These are phyloP conservation scores for Lomographa bimaculata DNA, from an alignment of 2,888 invertebrate genomes.

Conservation along the genomic window DNA sequence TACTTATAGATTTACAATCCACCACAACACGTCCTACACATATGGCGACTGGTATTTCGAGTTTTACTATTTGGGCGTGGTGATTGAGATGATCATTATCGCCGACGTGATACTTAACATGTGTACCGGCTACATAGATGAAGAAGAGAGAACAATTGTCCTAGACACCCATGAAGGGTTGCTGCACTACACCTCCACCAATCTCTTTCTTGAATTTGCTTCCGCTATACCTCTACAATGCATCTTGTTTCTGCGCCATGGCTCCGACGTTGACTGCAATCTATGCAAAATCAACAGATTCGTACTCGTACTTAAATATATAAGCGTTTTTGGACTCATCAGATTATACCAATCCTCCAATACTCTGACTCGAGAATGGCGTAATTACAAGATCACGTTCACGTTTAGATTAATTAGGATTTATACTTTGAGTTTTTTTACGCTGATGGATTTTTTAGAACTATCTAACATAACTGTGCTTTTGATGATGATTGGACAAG, in stretches of 20 bases:
- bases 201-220: conserved; percentile 40
- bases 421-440: conserved; percentile 32
- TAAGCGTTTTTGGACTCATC: conserved; percentile 31
- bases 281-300: conserved; percentile 38
- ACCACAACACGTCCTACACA: conserved; percentile 35
- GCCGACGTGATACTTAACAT: conserved; percentile 38
- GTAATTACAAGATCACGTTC: conserved; percentile 18
- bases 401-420: conserved; percentile 39
- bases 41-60: conserved; percentile 15
- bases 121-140: conserved; percentile 38
- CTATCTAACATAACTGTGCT: conserved; percentile 32
- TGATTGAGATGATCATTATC: conserved; percentile 34
- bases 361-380: conserved; percentile 30
- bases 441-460: conserved; percentile 37
- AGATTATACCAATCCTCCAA: conserved; percentile 38
- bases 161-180: conserved; percentile 31
- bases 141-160: conserved; percentile 29
- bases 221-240: conserved; percentile 42
- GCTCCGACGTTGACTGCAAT: conserved; percentile 29
- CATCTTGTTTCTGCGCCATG: conserved; percentile 40
- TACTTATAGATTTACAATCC: conserved; percentile 30
- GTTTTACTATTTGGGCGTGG: conserved; percentile 28
- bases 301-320: conserved; percentile 28
- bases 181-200: conserved; percentile 38
- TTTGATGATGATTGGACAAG: conserved; percentile 20